phyloP scores from a whole-genome alignment of 2,797 vertebrate genomes.

The Neosilurus hyrtlii region DNA sequence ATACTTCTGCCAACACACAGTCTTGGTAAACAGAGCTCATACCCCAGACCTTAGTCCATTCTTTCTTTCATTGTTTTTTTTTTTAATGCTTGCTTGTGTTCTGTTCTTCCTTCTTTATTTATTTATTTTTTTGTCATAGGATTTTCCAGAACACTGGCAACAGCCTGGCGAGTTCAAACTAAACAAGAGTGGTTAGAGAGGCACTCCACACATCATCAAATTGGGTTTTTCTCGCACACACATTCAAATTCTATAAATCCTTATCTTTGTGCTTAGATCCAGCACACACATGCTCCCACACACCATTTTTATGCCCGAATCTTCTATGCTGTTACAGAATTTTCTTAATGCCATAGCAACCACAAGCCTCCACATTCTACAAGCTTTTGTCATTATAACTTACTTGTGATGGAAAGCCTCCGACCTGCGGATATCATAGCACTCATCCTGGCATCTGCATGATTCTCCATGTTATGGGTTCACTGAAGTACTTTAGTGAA shows the following conservation, averaged over 20 bases:
- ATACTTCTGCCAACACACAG: conserved; percentile 35
- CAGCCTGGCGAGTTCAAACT: conserved; percentile 43
- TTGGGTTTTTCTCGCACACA: conserved; percentile 25
- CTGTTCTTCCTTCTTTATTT: background rate
- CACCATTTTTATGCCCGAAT: conserved; percentile 63
- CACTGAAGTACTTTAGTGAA: conserved; percentile 36
- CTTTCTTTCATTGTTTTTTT: background rate
- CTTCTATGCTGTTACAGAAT: conserved; percentile 70
- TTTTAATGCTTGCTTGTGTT: background rate
- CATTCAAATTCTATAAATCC: conserved; percentile 41
- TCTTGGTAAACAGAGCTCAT: conserved; percentile 46
- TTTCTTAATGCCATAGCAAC: conserved; percentile 73
- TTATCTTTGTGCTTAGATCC: conserved; percentile 53
- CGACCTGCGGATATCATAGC: conserved; percentile 40
- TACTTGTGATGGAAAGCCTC: conserved; percentile 53
- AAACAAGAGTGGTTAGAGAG: conserved; percentile 45
- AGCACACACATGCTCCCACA: conserved; percentile 66
- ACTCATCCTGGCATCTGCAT: conserved; percentile 40
- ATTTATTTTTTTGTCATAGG: conserved; percentile 35
- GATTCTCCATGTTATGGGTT: conserved; percentile 20
- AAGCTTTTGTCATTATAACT: conserved; percentile 63
- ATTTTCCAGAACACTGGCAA: conserved; percentile 45
- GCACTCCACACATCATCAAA: conserved; percentile 39
- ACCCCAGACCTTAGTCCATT: conserved; percentile 15
- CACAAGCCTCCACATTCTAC: conserved; percentile 66